Evolutionary conservation across 2,113 vertebrate species (phyloP), one percentile per base, ranked within the genome.

Genomic region (Tonatia bakeri): DNA sequence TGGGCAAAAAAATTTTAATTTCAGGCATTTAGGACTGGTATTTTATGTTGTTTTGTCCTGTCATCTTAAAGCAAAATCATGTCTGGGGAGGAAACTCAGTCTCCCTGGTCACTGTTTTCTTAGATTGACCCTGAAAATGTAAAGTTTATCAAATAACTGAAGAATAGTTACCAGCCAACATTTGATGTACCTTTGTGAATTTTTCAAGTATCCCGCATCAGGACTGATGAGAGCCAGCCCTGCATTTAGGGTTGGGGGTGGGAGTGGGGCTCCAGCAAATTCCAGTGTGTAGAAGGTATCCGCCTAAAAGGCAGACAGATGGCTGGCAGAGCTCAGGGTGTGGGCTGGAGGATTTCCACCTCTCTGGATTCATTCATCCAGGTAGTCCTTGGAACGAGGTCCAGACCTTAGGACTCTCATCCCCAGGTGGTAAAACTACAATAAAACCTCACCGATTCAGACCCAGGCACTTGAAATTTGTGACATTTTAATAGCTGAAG

Each of bases 401-500:
- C n/a, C 64, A 91, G 17, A 11, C 28, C 59, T 38, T 85, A 90
- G 94, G 92, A 43, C 47, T 43, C 38, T 93, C 81, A 15, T 65
- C 22, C 38, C 19, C 36, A 75, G 59, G 50, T 94, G 73, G 73
- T 61, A 45, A 95, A 87, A 72, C 77, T 92, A 87, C 82, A 96
- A 54, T 97, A 97, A 97, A 97, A 96, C 91, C 93, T 97, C 96
- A 96, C 52, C 1, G 1, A 76, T 97, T 97, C 95, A 96, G 94
- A 96, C 75, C 65, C 69, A 45, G n/a, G 50, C 67, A 19, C 26
- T 86, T 72, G 24, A 77, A 82, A 75, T 87, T 75, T 61, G 11
- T 31, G 40, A 40, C 9, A 84, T 24, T 54, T 70, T 20, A 61
- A 1, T 28, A 54, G 13, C 36, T 80, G 20, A 73, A 47, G 7